phyloP scores from a whole-genome alignment of 2,797 vertebrate genomes.

The Xyrichtys novacula region DNA sequence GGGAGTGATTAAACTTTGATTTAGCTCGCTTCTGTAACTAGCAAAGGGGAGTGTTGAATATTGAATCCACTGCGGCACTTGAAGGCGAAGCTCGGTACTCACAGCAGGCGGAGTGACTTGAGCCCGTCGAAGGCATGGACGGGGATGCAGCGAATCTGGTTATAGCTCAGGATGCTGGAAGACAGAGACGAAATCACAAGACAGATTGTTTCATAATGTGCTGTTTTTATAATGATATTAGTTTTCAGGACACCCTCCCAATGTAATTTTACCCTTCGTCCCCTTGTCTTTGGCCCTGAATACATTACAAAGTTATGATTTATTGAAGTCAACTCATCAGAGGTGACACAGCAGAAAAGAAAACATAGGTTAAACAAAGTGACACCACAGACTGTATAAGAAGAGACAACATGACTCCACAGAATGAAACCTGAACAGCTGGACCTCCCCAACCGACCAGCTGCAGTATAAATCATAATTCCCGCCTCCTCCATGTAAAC shows the following conservation, averaged over 20 bases:
- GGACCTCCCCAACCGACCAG: too few species aligned
- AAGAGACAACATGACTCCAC: background rate
- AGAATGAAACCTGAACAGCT: background rate
- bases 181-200: slow-evolving; percentile 45
- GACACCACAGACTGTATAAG: background rate
- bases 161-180: slow-evolving; percentile 97
- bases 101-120: slow-evolving; percentile 94
- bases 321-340: background rate
- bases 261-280: background rate
- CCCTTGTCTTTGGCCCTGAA: background rate
- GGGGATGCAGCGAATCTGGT: slow-evolving; percentile 95
- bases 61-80: slow-evolving; percentile 60
- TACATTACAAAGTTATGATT: background rate
- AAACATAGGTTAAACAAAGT: too few species aligned
- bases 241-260: background rate
- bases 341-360: slow-evolving; percentile 40
- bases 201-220: background rate
- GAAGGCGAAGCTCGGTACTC: slow-evolving; percentile 80
- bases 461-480: too few species aligned
- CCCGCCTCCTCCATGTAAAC: too few species aligned
- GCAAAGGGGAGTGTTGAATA: slow-evolving; percentile 52
- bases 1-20: slow-evolving; percentile 72
- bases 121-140: slow-evolving; percentile 93
- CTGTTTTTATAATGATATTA: background rate
- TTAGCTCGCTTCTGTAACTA: slow-evolving; percentile 55